phyloP scores from a whole-genome alignment of 2,797 vertebrate genomes.

The Tapirus indicus region DNA sequence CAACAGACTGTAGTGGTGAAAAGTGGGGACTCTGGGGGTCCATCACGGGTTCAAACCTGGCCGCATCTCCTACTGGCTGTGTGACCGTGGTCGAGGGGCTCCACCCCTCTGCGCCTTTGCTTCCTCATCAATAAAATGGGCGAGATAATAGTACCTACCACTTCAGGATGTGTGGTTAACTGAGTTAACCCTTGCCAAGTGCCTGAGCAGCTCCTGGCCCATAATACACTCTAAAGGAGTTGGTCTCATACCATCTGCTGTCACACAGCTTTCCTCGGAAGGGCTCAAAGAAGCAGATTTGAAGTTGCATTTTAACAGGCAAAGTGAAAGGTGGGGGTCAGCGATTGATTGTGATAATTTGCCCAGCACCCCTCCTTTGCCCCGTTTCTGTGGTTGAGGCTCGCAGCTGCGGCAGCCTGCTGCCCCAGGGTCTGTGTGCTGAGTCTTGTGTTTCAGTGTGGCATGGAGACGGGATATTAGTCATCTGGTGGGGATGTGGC shows the following conservation, averaged over 20 bases:
- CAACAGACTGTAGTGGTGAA: neutral
- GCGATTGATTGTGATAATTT: no score
- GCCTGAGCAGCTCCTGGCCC: neutral
- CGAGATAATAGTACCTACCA: neutral
- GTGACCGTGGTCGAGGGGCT: neutral
- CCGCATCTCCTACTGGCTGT: neutral
- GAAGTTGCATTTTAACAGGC: neutral
- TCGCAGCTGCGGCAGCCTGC: neutral
- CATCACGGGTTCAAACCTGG: neutral
- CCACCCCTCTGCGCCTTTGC: neutral
- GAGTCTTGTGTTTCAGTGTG: neutral
- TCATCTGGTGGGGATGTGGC: conserved; percentile 21
- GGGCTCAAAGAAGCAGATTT: neutral
- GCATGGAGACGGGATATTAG: neutral
- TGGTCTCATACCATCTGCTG: neutral
- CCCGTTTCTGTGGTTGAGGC: neutral
- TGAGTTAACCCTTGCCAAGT: neutral
- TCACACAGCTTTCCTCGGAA: neutral
- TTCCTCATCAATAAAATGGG: neutral
- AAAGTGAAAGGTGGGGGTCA: neutral
- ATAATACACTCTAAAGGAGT: fast-evolving
- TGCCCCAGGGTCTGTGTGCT: neutral
- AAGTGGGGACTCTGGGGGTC: neutral
- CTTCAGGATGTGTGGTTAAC: fast-evolving
- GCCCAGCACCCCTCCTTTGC: neutral